Base-by-base conservation (phyloP, 2,113 vertebrate species). In the Corynorhinus townsendii region DNA sequence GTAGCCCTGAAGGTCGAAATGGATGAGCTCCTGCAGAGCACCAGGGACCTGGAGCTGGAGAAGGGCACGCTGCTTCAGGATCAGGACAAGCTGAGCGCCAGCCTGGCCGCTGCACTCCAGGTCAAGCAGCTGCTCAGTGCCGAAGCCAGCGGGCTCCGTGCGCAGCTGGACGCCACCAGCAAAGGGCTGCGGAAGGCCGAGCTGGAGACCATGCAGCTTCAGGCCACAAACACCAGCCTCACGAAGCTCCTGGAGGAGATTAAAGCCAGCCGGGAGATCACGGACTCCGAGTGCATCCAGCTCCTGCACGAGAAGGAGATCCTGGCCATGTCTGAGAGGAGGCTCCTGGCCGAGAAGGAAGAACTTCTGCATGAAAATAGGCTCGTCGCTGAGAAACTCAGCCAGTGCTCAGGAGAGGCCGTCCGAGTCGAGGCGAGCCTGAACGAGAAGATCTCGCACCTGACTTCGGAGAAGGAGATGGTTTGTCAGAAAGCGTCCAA, bases 301-400 rank as follows among this genome's bases (percentile, higher is more conserved):
- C 98, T 99, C 38, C 96, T 99, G 47, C 98, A 98, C 20, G 99
- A 99, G 96, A 99, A 99, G 79, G 99, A 99, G 91, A 97, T 98
- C 71, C 94, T 99, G 38, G 97, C 98, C 16, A 96, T 98, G 4
- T 96, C 97, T 0, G 98, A 99, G 91, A 98, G 94, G 81, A 99
- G 98, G 94, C 98, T 98, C 72, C 95, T 97, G 56, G 97, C 97
- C 2, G 99, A 99, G 95, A 99, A 97, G 49, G 98, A 99, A 43
- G 97, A 98, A 12, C 98, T 99, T 28, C 1, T 98, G 4, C 97
- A 82, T 80, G 98, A 99, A 87, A 98, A 98, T 0, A 95, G 98
- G 62, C 97, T 97, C 22, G 7, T 99, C n/a, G 85, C 97, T 1
- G 98, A 98, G 68, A 98, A 98, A 54, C 97, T 99, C 49, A 82